Evolutionary conservation across 2,113 vertebrate species (phyloP), one percentile per base, ranked within the genome.

Genomic region (Oncorhynchus clarkii): DNA sequence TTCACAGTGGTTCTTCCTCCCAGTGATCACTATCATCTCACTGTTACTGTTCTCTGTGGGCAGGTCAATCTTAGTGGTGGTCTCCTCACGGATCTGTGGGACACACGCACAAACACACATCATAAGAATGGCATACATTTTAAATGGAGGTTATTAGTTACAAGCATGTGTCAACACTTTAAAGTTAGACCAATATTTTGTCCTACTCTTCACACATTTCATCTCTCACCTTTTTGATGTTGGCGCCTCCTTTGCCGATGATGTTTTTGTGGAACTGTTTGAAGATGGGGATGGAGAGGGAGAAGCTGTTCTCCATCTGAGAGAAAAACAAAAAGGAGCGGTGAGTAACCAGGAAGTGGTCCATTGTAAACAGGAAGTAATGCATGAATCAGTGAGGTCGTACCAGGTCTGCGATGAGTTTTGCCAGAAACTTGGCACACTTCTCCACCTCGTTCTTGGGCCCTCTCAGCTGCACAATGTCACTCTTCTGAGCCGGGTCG

Each of bases 261-360:
- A 95, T 95, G 89, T 95, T 95, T 86, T 95, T 95, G 88, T 95
- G 95, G 77, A 95, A 93, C 82, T 94, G 93, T 86, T 96, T 96
- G 69, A 93, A 94, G 81, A 95, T 91, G 39, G 94, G 92, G 27
- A 96, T 88, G 0, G 92, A 94, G 78, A 95, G 90, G n/a, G 91
- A 94, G 88, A 91, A 95, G 79, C 90, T 96, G 71, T 91, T 95
- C 82, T 94, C 94, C 54, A 95, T 93, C 94, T 95, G 45, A 54
- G 68, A 45, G 2, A 71, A n/a, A 39, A 51, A 67, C 2, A 74
- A 48, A 75, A 22, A 60, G 34, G 49, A 73, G 64, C 60, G 34
- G 18, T 64, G 24, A 64, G 34, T 71, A 59, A 74, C 51, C 39
- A 24, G 20, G 18, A 29, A 16, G 70, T 45, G 26, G 27, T 62